Conservation (phyloP, 2,888 invertebrate species). For the Adela reaumurella region DNA sequence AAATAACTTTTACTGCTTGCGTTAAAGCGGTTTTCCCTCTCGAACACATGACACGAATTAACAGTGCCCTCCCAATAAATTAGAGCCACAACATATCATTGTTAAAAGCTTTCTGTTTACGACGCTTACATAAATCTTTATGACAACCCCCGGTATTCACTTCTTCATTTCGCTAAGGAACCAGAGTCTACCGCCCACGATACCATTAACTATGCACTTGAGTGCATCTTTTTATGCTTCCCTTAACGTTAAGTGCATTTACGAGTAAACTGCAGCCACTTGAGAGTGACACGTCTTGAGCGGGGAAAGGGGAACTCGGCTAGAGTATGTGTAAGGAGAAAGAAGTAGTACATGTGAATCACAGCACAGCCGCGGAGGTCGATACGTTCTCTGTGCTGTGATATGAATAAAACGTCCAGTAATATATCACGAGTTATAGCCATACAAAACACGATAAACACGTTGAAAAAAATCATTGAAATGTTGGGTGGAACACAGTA, state of each 20-base stretch:
- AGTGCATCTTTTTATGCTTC: conserved; percentile 27
- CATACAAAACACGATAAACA: too few species aligned
- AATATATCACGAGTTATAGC: too few species aligned
- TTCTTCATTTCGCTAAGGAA: not conserved
- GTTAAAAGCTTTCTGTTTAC: not conserved
- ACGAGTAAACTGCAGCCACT: conserved; percentile 37
- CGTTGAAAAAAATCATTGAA: too few species aligned
- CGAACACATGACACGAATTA: not conserved
- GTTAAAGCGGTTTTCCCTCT: too few species aligned
- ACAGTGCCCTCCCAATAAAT: not conserved
- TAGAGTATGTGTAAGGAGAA: too few species aligned
- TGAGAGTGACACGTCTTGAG: conserved; percentile 6
- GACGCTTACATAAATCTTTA: not conserved
- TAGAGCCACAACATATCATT: not conserved
- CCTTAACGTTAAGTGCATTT: conserved; percentile 45
- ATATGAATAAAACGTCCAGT: too few species aligned
- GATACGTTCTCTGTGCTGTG: too few species aligned
- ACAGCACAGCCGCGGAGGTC: too few species aligned
- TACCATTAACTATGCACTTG: conserved; percentile 36
- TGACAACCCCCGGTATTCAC: not conserved
- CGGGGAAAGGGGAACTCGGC: not conserved
- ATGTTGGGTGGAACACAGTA: too few species aligned
- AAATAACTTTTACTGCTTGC: too few species aligned
- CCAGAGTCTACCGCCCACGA: conserved; percentile 23
- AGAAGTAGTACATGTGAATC: too few species aligned